Evolutionary conservation across 1,140 invertebrate genomes (phyloP).

Genomic region (Drosophila setifemur): DNA sequence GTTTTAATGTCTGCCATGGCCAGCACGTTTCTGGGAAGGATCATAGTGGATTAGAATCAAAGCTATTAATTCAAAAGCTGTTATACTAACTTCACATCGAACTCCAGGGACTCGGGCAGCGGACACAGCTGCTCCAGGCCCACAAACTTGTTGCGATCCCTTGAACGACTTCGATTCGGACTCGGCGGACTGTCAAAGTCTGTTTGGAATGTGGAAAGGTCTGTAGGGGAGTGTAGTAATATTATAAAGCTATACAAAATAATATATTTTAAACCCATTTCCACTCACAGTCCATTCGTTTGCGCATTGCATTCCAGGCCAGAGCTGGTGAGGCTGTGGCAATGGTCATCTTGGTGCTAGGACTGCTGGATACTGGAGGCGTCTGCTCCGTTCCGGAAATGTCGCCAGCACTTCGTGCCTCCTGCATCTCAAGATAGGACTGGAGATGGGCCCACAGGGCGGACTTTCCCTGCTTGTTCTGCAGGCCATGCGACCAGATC

Average conservation of each 20-base stretch:
- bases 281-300: constrained; percentile 91
- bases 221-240: constrained; percentile 82
- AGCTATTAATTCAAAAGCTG: not conserved
- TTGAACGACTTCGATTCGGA: constrained; percentile 82
- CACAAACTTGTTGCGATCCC: constrained; percentile 84
- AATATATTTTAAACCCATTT: not conserved
- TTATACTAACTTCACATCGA: constrained; percentile 94
- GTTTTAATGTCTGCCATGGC: constrained; percentile 98
- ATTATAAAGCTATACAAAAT: not conserved
- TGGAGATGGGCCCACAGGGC: constrained; percentile 96
- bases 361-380: constrained; percentile 81
- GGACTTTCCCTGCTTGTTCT: constrained; percentile 97
- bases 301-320: constrained; percentile 94
- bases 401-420: constrained; percentile 84
- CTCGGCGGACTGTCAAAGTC: constrained; percentile 86
- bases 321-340: constrained; percentile 87
- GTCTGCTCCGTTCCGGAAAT: constrained; percentile 83
- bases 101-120: constrained; percentile 92
- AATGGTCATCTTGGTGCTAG: constrained; percentile 59
- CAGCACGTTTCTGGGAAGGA: constrained; percentile 91
- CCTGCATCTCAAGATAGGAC: constrained; percentile 94
- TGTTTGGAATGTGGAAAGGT: constrained; percentile 90
- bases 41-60: not conserved
- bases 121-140: constrained; percentile 86
- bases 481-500: constrained; percentile 98